A percentile compares a stretch with the other conserved stretches of the same genome.
Conservation (phyloP, 1,140 invertebrate genomes). For the Meloidogyne hapla region DNA sequence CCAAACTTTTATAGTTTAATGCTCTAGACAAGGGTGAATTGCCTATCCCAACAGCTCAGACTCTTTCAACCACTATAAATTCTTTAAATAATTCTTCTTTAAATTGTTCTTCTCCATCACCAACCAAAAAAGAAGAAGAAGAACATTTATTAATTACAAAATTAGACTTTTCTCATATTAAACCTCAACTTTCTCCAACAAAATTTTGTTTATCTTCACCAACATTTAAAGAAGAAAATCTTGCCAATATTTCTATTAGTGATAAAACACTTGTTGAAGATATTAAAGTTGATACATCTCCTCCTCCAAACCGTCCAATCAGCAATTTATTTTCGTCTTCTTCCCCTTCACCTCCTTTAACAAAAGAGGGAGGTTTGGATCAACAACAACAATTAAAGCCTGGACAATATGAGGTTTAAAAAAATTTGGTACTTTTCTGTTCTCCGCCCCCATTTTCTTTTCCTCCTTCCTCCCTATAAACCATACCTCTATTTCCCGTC, state of each 20-base stretch:
- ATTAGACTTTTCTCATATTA: not conserved
- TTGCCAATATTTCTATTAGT: constrained; percentile 3
- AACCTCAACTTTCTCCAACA: not conserved
- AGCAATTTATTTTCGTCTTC: not conserved
- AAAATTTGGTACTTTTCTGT: too few species aligned
- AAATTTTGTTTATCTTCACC: not conserved
- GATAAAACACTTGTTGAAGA: not conserved
- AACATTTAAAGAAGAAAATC: constrained; percentile 3
- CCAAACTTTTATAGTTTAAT: not conserved
- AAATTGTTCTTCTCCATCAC: not conserved
- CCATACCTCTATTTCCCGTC: too few species aligned
- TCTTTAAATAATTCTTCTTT: not conserved
- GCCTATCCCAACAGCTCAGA: constrained; percentile 1
- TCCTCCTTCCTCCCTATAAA: too few species aligned
- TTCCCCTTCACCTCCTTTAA: not conserved
- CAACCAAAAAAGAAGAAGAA: not conserved
- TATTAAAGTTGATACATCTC: not conserved
- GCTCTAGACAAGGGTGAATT: constrained; percentile 5
- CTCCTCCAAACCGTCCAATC: not conserved
- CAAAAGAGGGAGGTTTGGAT: not conserved
- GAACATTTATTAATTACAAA: not conserved
- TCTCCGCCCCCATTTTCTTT: too few species aligned
- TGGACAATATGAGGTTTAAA: constrained; percentile 3
- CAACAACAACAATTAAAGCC: constrained; percentile 1
- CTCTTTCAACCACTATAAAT: not conserved